Evolutionary conservation across 2,888 invertebrate genomes (phyloP), one percentile per base, ranked within the genome.

Genomic region (Philopedon plagiatum): DNA sequence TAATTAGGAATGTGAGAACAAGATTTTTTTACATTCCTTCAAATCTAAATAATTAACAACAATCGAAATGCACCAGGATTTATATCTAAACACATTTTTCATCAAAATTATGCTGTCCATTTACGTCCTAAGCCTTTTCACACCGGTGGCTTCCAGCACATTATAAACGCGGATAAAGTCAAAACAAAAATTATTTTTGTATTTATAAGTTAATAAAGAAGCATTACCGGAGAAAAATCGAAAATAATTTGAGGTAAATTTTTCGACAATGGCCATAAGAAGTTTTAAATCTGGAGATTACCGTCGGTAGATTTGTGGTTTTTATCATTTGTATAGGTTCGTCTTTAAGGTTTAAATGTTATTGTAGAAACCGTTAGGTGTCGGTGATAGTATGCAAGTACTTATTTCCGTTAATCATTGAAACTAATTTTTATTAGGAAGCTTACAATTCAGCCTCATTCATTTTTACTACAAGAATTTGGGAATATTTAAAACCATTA

Each of bases 171-270:
- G 13, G 65, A 65, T 57, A 8, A 9, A 39, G 65, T 65, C 65
- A 65, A 56, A 65, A 57, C 65, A 65, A 23, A 41, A 19, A 65
- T 65, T 57, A 65, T 57, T 23, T 37, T 44, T 8, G 54, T 29
- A 65, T 65, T 65, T 65, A 65, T 56, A 56, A 56, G 56, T 65
- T 65, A 56, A 57, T 65, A 65, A 65, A 65, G 65, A 39, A 57
- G 65, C 56, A 65, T 65, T 65, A 65, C 0, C 5, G 1, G 2
- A 57, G 15, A 13, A 15, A 41, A 41, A 41, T 41, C 41, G 41
- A 41, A 15, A 11, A 57, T 34, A 32, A 57, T 34, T 32, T 4
- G 19, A 51, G 34, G 51, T 21, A 39, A 54, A 49, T 49, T 46
- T 62, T 49, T 49, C 32, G 49, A 32, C 29, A 34, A 29, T 62